Conservation (phyloP, 2,113 vertebrate species). For the Girardinichthys multiradiatus region DNA sequence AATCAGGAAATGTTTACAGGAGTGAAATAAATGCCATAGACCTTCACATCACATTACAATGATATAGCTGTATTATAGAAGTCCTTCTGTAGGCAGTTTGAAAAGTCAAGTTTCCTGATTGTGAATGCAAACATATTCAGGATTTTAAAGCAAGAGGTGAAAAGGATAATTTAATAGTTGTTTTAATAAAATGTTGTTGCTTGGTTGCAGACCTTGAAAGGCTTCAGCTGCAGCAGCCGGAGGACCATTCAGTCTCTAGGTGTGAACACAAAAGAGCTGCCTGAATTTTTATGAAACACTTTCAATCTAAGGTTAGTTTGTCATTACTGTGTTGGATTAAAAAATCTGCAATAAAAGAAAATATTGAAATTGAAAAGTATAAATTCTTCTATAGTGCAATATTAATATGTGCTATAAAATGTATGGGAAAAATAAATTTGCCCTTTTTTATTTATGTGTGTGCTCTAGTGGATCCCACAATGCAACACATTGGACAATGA, state of each 20-base stretch:
- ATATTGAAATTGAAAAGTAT: too few species aligned
- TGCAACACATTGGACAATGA: too few species aligned
- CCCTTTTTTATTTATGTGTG: too few species aligned
- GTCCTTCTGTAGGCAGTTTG: not conserved
- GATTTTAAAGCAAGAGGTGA: not conserved
- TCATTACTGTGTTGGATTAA: not conserved
- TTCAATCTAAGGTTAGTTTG: not conserved
- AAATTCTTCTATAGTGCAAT: not conserved
- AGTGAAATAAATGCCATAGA: not conserved
- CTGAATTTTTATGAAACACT: not conserved
- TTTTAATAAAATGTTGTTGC: slow-evolving; percentile 5
- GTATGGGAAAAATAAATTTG: too few species aligned
- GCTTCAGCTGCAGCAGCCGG: not conserved
- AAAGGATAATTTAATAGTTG: not conserved
- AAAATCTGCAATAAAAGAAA: too few species aligned
- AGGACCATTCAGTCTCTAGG: not conserved
- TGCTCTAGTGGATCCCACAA: too few species aligned
- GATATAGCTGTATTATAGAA: too few species aligned
- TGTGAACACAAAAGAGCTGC: not conserved
- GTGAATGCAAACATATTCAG: not conserved
- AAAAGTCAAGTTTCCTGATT: not conserved
- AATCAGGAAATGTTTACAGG: not conserved
- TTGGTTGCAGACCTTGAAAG: not conserved
- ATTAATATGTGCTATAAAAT: too few species aligned
- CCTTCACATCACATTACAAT: not conserved